Evolutionary conservation across 2,113 vertebrate genomes (phyloP).

Genomic region (Sisor rabdophorus): DNA sequence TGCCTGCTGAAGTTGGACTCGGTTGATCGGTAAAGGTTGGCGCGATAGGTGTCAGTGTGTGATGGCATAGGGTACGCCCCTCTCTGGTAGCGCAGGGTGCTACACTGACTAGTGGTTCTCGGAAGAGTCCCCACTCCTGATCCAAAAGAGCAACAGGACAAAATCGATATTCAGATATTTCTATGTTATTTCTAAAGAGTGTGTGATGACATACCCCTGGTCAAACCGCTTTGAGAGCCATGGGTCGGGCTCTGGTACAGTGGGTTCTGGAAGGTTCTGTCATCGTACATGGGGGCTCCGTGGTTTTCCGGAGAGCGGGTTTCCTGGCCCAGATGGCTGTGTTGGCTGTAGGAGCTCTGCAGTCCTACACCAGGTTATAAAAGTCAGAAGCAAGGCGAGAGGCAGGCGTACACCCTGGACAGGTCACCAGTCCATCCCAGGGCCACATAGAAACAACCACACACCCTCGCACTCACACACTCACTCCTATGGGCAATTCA

Average conservation of each 20-base stretch:
- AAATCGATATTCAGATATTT: not conserved
- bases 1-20: conserved; percentile 72
- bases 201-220: conserved; percentile 57
- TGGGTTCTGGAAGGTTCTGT: conserved; percentile 72
- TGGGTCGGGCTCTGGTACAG: conserved; percentile 70
- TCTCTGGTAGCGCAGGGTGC: conserved; percentile 91
- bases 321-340: conserved; percentile 74
- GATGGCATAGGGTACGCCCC: conserved; percentile 79
- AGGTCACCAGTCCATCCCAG: too few species aligned
- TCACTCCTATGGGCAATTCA: too few species aligned
- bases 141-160: not conserved
- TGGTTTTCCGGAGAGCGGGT: conserved; percentile 87
- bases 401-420: too few species aligned
- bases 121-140: conserved; percentile 75
- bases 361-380: conserved; percentile 56
- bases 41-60: conserved; percentile 82
- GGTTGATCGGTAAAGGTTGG: conserved; percentile 70
- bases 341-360: conserved; percentile 70
- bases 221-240: conserved; percentile 65
- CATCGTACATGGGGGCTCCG: conserved; percentile 91
- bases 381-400: too few species aligned
- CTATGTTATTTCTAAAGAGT: too few species aligned
- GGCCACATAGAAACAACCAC: too few species aligned
- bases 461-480: too few species aligned
- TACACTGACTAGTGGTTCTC: conserved; percentile 85